phyloP scores from a whole-genome alignment of 2,888 invertebrate genomes.

The Thyatira batis region DNA sequence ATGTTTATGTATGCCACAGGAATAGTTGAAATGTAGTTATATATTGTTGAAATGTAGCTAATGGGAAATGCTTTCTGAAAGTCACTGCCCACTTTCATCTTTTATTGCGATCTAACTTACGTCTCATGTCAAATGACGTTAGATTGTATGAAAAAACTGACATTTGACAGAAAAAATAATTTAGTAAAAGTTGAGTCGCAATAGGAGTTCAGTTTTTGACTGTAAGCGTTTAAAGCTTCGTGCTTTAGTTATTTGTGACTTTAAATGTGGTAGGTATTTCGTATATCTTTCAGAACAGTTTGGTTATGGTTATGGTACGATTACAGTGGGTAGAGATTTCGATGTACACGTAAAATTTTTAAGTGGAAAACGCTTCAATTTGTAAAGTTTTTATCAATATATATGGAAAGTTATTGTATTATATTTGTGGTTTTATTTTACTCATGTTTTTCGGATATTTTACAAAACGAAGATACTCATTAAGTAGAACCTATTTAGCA shows the following conservation, averaged over 20 bases:
- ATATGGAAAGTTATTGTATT: slow-evolving; percentile 53
- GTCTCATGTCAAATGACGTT: too few species aligned
- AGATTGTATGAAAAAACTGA: too few species aligned
- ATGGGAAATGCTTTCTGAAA: background rate
- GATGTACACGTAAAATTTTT: background rate
- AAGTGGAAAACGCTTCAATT: slow-evolving; percentile 51
- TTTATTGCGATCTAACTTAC: too few species aligned
- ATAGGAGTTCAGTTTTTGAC: too few species aligned
- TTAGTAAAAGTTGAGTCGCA: too few species aligned
- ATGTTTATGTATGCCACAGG: background rate
- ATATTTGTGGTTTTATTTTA: slow-evolving; percentile 26
- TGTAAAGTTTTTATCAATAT: slow-evolving; percentile 62
- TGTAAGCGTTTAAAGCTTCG: too few species aligned
- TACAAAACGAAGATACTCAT: too few species aligned
- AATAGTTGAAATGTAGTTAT: background rate
- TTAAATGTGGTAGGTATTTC: too few species aligned
- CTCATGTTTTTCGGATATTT: background rate
- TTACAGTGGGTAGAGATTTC: background rate
- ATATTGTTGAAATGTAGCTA: background rate
- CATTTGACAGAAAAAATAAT: too few species aligned
- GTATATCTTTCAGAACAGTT: background rate
- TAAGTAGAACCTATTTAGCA: too few species aligned
- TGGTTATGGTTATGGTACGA: background rate
- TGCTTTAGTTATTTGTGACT: too few species aligned
- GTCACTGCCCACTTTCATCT: background rate